phyloP scores from a whole-genome alignment of 1,140 invertebrate genomes.

The Subanguina moxae region DNA sequence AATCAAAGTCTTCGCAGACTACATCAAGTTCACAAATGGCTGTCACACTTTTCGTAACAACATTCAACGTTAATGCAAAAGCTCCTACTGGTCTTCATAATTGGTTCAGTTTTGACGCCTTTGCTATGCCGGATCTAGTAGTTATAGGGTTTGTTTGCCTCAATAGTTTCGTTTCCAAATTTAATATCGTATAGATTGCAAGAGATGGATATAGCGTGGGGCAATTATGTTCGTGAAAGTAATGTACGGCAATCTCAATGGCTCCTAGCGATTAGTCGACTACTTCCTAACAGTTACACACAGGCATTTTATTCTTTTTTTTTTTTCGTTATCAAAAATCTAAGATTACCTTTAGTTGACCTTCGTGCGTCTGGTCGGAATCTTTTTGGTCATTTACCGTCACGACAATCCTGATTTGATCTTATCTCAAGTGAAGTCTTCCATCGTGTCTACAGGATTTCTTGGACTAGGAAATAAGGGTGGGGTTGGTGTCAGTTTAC shows the following conservation, averaged over 20 bases:
- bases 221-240: slow-evolving; percentile 54
- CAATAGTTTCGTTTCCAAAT: too few species aligned
- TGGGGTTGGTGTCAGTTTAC: slow-evolving; percentile 84
- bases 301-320: slow-evolving; percentile 24
- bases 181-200: slow-evolving; percentile 56
- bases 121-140: too few species aligned
- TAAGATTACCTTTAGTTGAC: slow-evolving; percentile 37
- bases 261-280: slow-evolving; percentile 33
- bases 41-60: too few species aligned
- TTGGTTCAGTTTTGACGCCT: too few species aligned
- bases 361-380: slow-evolving; percentile 52
- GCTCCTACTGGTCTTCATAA: too few species aligned
- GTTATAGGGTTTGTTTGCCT: too few species aligned
- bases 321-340: slow-evolving; percentile 16
- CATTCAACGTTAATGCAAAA: too few species aligned
- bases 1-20: too few species aligned
- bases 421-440: slow-evolving; percentile 17
- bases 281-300: slow-evolving; percentile 34
- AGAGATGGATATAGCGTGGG: slow-evolving; percentile 57
- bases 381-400: slow-evolving; percentile 55
- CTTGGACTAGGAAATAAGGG: slow-evolving; percentile 87
- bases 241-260: slow-evolving; percentile 47
- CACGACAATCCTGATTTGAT: slow-evolving; percentile 4
- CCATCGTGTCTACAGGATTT: slow-evolving; percentile 50
- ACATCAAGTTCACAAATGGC: too few species aligned